Percentiles rank a stretch among this genome's conserved stretches.
Conservation (phyloP, 2,113 vertebrate genomes). For the Pygoscelis antarcticus region DNA sequence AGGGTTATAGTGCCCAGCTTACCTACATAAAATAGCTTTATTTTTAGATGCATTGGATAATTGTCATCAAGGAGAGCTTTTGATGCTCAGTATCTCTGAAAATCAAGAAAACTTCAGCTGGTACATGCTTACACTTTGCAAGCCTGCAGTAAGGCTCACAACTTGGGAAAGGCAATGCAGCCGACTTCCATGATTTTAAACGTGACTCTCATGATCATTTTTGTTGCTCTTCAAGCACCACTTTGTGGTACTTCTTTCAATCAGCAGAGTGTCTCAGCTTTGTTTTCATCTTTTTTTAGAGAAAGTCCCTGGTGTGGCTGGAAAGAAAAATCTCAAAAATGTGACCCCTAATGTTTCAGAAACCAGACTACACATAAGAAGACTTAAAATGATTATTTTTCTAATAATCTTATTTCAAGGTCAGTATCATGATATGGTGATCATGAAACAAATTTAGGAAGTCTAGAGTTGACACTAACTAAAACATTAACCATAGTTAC, state of each 20-base stretch:
- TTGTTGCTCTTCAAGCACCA: not conserved
- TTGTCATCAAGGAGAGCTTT: not conserved
- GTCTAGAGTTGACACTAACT: not conserved
- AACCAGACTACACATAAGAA: not conserved
- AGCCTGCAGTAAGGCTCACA: not conserved
- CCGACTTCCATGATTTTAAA: not conserved
- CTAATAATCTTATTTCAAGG: constrained; percentile 37
- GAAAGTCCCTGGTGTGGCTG: not conserved
- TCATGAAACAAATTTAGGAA: constrained; percentile 3
- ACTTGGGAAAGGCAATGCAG: not conserved
- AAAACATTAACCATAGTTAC: not conserved
- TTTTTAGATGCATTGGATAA: not conserved
- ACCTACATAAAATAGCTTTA: not conserved
- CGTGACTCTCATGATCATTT: not conserved
- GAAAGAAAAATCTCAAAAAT: constrained; percentile 54
- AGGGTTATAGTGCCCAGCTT: not conserved
- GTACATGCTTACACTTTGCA: not conserved
- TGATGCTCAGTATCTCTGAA: not conserved
- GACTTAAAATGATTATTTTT: constrained; percentile 19
- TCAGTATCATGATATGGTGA: not conserved
- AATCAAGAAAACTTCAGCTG: not conserved
- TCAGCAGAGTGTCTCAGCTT: not conserved
- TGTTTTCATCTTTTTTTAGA: not conserved
- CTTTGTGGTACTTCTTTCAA: not conserved
- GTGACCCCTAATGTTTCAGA: constrained; percentile 14